phyloP scores from a whole-genome alignment of 92 coral and sea anemone species.

The Plumapathes pennacea region DNA sequence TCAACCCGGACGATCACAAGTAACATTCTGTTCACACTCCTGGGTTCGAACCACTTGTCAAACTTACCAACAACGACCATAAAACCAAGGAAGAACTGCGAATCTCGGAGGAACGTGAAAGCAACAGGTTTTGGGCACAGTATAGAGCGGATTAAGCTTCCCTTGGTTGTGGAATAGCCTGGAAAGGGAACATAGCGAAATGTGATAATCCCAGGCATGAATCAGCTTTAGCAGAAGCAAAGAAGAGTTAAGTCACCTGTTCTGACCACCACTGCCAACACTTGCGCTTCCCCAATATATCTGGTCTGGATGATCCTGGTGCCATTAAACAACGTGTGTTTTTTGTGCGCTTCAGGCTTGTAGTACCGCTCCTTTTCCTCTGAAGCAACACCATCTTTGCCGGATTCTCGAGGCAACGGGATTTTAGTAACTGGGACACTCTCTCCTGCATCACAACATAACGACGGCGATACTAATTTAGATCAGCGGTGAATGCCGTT shows the following conservation, averaged over 20 bases:
- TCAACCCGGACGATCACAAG: no score
- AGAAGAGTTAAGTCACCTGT: conserved; percentile 72
- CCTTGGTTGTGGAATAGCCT: conserved; percentile 86
- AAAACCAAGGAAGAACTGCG: conserved; percentile 73
- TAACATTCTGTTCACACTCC: no score
- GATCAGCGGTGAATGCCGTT: no score
- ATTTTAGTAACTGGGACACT: conserved; percentile 89
- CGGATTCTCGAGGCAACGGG: conserved; percentile 52
- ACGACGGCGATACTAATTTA: no score
- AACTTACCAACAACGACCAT: conserved; percentile 67
- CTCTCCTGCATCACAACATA: conserved; percentile 76
- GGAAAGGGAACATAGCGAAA: no score
- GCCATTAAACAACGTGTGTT: conserved; percentile 84
- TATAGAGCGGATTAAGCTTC: conserved; percentile 77
- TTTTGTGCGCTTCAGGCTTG: conserved; percentile 48
- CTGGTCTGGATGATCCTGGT: conserved; percentile 82
- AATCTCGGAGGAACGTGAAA: conserved; percentile 82
- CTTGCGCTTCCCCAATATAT: conserved; percentile 80
- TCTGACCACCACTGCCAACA: conserved; percentile 71
- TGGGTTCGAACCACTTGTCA: no score
- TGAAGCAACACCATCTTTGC: conserved; percentile 8
- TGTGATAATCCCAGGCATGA: no score
- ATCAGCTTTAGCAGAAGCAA: no score
- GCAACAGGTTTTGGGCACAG: conserved; percentile 81
- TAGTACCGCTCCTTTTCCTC: conserved; percentile 60